These are phyloP conservation scores for Otus sunia DNA, from an alignment of 2,113 vertebrate species.

Conservation along the genomic window DNA sequence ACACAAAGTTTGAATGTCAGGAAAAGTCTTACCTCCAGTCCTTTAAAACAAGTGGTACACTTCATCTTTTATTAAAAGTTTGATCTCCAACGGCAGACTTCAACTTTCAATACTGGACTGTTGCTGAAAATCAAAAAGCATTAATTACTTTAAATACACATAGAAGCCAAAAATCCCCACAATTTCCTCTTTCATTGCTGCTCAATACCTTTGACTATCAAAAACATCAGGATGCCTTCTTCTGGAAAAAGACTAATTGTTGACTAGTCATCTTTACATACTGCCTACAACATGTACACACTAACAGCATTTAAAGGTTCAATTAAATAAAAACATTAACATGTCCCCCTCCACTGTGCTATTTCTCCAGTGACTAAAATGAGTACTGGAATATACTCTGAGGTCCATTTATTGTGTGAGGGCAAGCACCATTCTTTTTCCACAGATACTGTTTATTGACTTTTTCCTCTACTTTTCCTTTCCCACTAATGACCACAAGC, in stretches of 20 bases:
- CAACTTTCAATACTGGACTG: not conserved
- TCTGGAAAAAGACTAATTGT: not conserved
- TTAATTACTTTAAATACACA: not conserved
- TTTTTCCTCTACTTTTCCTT: not conserved
- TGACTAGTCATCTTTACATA: not conserved
- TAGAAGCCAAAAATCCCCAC: accelerated
- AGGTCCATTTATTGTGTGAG: not conserved
- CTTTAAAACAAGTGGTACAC: not conserved
- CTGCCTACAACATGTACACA: not conserved
- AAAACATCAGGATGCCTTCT: not conserved
- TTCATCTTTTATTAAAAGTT: not conserved
- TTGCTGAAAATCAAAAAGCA: not conserved
- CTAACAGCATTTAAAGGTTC: not conserved
- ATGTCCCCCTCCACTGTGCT: not conserved
- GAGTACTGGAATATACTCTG: not conserved
- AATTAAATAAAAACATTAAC: not conserved
- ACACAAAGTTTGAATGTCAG: not conserved
- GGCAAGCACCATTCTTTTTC: not conserved
- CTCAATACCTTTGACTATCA: not conserved
- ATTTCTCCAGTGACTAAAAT: not conserved
- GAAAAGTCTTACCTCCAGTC: not conserved
- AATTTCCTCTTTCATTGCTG: not conserved
- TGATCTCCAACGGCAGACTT: not conserved
- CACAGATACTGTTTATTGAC: not conserved
- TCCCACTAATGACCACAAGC: not conserved